These are phyloP conservation scores for Apamea sordens DNA, from an alignment of 2,888 invertebrate species.

Conservation along the genomic window DNA sequence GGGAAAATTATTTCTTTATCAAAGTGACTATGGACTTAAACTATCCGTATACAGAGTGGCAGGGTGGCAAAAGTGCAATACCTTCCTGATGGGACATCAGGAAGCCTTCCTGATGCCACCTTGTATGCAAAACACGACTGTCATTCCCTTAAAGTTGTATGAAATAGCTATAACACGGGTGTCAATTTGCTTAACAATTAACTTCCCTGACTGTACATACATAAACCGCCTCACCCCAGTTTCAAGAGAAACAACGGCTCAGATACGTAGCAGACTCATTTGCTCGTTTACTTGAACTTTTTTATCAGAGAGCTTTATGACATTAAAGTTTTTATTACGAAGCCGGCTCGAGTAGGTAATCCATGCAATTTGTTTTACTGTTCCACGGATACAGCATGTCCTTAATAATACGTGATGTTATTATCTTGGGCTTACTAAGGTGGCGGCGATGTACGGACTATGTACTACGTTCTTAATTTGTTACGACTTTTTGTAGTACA, in stretches of 20 bases:
- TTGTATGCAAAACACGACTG: not conserved
- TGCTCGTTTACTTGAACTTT: conserved; percentile 69
- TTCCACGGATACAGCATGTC: conserved; percentile 77
- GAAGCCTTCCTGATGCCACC: too few species aligned
- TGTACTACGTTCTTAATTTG: conserved; percentile 45
- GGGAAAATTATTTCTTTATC: not conserved
- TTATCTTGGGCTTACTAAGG: conserved; percentile 79
- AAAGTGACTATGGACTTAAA: not conserved
- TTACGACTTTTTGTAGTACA: conserved; percentile 48
- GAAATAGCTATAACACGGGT: not conserved
- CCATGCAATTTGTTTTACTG: conserved; percentile 86
- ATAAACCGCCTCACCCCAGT: conserved; percentile 32
- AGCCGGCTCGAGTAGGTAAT: conserved; percentile 76
- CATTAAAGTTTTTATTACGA: conserved; percentile 80
- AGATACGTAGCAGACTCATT: conserved; percentile 59
- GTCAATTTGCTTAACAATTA: not conserved
- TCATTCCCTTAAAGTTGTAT: not conserved
- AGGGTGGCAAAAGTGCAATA: not conserved
- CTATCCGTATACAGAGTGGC: not conserved
- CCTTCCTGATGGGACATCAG: too few species aligned
- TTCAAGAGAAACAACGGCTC: conserved; percentile 54
- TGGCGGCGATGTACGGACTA: conserved; percentile 48
- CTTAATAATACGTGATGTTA: conserved; percentile 85
- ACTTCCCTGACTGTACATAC: conserved; percentile 28
- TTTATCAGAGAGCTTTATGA: conserved; percentile 72